Base-by-base conservation (phyloP, 2,888 invertebrate genomes). In the Hypomecis atomaria region DNA sequence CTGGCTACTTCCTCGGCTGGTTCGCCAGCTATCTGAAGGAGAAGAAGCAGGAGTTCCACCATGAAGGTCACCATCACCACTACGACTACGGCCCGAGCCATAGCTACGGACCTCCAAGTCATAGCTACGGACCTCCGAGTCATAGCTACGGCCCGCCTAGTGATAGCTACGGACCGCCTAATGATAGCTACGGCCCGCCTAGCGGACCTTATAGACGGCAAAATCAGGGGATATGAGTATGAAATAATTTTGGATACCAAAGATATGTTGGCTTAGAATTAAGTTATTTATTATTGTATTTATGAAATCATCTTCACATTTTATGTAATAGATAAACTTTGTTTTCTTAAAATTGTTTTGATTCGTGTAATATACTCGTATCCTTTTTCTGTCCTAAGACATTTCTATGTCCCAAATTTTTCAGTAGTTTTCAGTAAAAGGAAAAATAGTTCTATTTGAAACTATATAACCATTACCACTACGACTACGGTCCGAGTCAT, bases 1-100 rank as follows among this genome's bases (percentile, higher is more conserved):
- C 92, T 0, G 91, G 92, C 49, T 92, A 91, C 79, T 88, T 92
- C 81, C 81, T 92, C 42, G 72, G 81, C 71, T 92, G 92, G 92
- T 90, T 92, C 74, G 79, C 86, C 58, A 81, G 81, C 72, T 90
- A 87, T 74, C 77, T 92, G 13, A 90, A 89, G 66, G 89, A 90
- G 60, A 81, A 88, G 80, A 90, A 90, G 65, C 78, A 83, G 0
- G 74, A 83, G 0, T 71, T 85, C 50, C 78, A 84, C 33, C 72
- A 82, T 45, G 76, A 78, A 9, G 72, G 77, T 6, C 76, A 76
- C 10, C 70, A 68, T 23, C 74, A 76, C 9, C 76, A 81, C 33
- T 72, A 79, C 10, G 73, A 78, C 44, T 45, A 56, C 59, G 60
- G 59, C 43, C 66, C 55, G 5, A 65, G 62, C 6, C 73, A 60